Percentiles rank a stretch among this genome's conserved stretches.
Conservation (phyloP, 2,888 invertebrate species). For the Pterobdella sp. region DNA sequence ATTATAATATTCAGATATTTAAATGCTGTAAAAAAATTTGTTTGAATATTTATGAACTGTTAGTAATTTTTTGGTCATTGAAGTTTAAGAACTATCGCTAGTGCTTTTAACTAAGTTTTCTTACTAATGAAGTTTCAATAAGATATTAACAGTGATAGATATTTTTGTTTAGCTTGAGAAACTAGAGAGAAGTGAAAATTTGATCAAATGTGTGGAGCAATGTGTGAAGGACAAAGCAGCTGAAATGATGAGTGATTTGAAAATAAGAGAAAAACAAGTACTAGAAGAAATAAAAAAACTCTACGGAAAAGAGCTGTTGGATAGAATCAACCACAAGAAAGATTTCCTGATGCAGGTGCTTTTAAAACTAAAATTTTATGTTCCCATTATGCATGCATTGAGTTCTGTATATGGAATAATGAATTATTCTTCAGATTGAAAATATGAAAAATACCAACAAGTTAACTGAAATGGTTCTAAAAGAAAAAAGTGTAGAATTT, state of each 20-base stretch:
- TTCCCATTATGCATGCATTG: not conserved
- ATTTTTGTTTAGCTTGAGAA: slow-evolving; percentile 6
- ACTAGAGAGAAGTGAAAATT: slow-evolving; percentile 41
- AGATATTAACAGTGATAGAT: not conserved
- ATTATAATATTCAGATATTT: not conserved
- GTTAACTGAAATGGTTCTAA: slow-evolving; percentile 50
- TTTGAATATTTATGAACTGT: not conserved
- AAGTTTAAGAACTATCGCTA: not conserved
- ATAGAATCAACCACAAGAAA: slow-evolving; percentile 45
- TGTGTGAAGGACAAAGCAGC: slow-evolving; percentile 48
- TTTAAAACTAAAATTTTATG: not conserved
- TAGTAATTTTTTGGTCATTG: not conserved
- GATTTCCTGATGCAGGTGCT: slow-evolving; percentile 32
- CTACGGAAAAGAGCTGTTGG: slow-evolving; percentile 49
- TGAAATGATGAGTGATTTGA: slow-evolving; percentile 48
- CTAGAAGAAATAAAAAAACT: slow-evolving; percentile 48
- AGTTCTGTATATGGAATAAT: not conserved
- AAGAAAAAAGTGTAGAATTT: slow-evolving; percentile 52
- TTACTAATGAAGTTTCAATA: too few relatives aligned
- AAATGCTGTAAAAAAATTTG: not conserved
- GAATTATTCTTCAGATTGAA: slow-evolving; percentile 40
- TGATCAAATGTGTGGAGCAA: slow-evolving; percentile 48
- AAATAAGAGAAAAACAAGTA: slow-evolving; percentile 47
- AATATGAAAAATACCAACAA: slow-evolving; percentile 50
- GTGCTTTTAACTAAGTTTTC: too few relatives aligned